These are phyloP conservation scores for Gortyna flavago DNA, from an alignment of 2,888 invertebrate genomes.

Conservation along the genomic window DNA sequence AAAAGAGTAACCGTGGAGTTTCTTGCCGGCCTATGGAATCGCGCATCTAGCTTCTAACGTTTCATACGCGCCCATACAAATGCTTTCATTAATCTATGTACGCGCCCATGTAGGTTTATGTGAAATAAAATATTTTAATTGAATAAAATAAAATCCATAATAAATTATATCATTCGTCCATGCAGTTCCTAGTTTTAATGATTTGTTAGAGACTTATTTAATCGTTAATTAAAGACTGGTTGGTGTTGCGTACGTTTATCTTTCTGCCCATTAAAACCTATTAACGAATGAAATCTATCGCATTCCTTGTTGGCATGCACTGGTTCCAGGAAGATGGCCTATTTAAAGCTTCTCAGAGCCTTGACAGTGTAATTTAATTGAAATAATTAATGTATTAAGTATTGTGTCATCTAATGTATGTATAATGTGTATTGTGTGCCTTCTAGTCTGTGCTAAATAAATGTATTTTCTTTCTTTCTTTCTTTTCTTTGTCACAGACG, in stretches of 20 bases:
- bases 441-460: no score
- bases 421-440: no score
- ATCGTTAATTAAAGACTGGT: constrained; percentile 41
- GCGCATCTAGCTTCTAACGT: no score
- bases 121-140: no score
- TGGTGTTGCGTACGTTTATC: constrained; percentile 58
- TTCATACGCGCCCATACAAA: no score
- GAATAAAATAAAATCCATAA: not conserved
- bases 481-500: constrained; percentile 16
- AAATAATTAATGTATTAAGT: constrained; percentile 30
- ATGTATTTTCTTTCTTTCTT: no score
- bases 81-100: no score
- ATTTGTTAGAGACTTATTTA: constrained; percentile 43
- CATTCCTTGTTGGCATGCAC: constrained; percentile 69
- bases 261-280: constrained; percentile 65
- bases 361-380: constrained; percentile 66
- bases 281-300: constrained; percentile 69
- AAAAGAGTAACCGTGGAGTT: no score
- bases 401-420: constrained; percentile 45
- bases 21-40: no score
- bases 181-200: constrained; percentile 2
- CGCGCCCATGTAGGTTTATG: no score
- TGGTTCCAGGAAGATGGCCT: constrained; percentile 70
- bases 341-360: constrained; percentile 63
- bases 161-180: constrained; percentile 3